Evolutionary conservation across 2,113 vertebrate genomes (phyloP), one percentile per base, ranked within the genome.

Genomic region (Aspidoscelis tigris): DNA sequence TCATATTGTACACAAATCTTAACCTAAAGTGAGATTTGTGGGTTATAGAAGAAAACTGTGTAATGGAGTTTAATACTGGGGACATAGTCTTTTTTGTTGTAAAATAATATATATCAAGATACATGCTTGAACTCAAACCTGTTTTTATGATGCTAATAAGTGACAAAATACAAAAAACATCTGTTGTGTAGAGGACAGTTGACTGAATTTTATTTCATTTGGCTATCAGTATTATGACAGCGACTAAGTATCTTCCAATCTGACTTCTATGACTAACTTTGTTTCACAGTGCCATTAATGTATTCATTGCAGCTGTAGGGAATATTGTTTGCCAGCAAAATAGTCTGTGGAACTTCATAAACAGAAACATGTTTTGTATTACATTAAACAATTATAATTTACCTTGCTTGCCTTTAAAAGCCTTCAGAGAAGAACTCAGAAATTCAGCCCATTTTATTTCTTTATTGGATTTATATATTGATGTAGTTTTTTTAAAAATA

Each of bases 131-230:
- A 61, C 65, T 64, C 20, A 8, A 14, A 6, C 0, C 12, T 78
- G 11, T 81, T 84, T 47, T 53, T 26, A 77, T 78, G 76, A 14
- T 39, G 9, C 22, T 47, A 16, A 58, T 61, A 66, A 77, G 65
- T 50, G 11, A 81, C 58, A 69, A n/a, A 7, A 16, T 53, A 22
- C 53, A 80, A 79, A 80, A 33, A 80, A 47, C 75, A 47, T 78
- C 16, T 66, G 55, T 73, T 68, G 24, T 78, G 24, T 53, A n/a
- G 61, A 66, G 22, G n/a, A 65, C 47, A 74, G 47, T 82, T 78
- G 75, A 39, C 58, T 82, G 61, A 44, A 33, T 68, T 82, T 78
- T 55, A 78, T 82, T 84, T 89, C 68, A 77, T 86, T 79, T 92
- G 87, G 69, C 78, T 71, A 84, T 86, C 41, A 88, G 71, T 71